phyloP scores from a whole-genome alignment of 2,888 invertebrate genomes.

The Ochropleura leucogaster region DNA sequence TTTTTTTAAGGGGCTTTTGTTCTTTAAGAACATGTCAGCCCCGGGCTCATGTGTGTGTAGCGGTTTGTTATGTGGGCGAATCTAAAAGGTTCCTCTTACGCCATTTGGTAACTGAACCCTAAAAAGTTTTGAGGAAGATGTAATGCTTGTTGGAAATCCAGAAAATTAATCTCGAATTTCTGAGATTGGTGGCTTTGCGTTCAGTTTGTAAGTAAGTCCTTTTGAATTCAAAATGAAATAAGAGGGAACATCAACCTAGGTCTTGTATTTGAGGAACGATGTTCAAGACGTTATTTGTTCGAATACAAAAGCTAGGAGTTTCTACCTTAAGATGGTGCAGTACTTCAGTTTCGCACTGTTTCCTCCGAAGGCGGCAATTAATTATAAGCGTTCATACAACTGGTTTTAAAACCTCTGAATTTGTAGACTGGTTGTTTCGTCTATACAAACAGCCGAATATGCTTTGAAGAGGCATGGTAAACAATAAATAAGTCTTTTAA shows the following conservation, averaged over 20 bases:
- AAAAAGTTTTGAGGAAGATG: background rate
- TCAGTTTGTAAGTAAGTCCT: background rate
- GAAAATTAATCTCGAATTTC: background rate
- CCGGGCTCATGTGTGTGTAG: too few relatives aligned
- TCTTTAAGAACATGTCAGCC: too few relatives aligned
- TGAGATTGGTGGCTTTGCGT: background rate
- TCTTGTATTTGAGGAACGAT: constrained; percentile 5
- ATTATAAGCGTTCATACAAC: background rate
- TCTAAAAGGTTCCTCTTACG: too few relatives aligned
- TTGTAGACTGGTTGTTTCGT: too few relatives aligned
- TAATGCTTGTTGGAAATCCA: background rate
- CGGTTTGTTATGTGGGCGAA: too few relatives aligned
- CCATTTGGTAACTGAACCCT: too few relatives aligned
- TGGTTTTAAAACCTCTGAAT: background rate
- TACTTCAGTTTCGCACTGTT: background rate
- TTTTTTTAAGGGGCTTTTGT: too few relatives aligned
- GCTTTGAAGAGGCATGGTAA: too few relatives aligned
- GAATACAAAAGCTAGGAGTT: background rate
- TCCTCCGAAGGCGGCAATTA: background rate
- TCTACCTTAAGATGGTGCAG: background rate
- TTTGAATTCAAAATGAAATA: constrained; percentile 9
- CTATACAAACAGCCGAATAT: too few relatives aligned
- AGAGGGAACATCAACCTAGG: background rate
- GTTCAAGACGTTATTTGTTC: background rate
- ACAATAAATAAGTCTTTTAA: too few relatives aligned